Evolutionary conservation across 2,797 vertebrate genomes (phyloP).

Genomic region (Pangasius krempfi): DNA sequence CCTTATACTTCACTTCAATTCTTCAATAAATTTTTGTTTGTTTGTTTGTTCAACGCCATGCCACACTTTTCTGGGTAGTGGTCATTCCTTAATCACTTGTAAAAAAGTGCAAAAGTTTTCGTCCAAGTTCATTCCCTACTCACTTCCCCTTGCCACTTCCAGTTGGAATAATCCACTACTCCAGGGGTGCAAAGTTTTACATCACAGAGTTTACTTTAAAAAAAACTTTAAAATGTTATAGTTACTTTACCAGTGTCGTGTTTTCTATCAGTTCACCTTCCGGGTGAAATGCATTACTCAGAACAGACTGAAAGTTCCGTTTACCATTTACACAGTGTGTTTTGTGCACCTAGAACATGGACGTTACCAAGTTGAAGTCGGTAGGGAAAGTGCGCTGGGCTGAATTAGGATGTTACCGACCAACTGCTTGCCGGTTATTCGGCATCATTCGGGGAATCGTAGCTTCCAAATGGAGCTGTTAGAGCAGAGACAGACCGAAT

Average conservation of each 20-base stretch:
- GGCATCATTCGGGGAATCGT: conserved; percentile 48
- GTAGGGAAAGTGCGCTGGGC: conserved; percentile 23
- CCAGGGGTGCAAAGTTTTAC: not conserved
- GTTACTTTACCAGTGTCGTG: not conserved
- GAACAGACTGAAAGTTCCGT: no score
- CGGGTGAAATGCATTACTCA: not conserved
- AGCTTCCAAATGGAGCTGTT: conserved; percentile 58
- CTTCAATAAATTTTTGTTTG: not conserved
- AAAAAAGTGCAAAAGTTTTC: not conserved
- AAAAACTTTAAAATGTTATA: not conserved
- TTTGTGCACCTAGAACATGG: not conserved
- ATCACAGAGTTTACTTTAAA: not conserved
- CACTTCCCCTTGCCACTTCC: conserved; percentile 3
- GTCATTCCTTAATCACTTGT: not conserved
- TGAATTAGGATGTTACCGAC: conserved; percentile 20
- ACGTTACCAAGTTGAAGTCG: conserved; percentile 33
- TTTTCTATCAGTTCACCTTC: fast-evolving
- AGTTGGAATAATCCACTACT: conserved; percentile 15
- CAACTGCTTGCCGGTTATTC: conserved; percentile 50
- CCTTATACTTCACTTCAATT: not conserved
- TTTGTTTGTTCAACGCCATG: not conserved
- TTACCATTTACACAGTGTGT: not conserved
- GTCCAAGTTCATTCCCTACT: not conserved
- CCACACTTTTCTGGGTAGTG: not conserved
- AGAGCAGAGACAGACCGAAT: conserved; percentile 54